These are phyloP conservation scores for Bos taurus DNA, from an alignment of 2,113 vertebrate genomes.

Conservation along the genomic window DNA sequence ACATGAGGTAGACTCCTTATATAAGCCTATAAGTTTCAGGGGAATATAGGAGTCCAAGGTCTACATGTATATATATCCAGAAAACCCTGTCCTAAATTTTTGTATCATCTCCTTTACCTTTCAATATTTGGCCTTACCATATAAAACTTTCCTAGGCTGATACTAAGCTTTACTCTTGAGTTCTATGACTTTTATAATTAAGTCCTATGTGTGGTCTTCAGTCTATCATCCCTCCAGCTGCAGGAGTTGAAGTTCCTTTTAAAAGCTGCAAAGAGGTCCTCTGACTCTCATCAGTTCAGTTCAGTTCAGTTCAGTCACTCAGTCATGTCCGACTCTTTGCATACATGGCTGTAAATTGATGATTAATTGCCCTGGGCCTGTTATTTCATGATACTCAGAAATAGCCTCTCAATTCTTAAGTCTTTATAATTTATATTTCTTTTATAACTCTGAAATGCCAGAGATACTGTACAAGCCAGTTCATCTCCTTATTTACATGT, in stretches of 20 bases:
- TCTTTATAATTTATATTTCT: constrained; percentile 39
- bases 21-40: background rate
- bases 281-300: background rate
- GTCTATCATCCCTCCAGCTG: background rate
- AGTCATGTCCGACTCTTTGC: too few relatives aligned
- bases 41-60: background rate
- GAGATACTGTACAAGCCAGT: background rate
- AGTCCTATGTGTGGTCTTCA: background rate
- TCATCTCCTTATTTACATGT: background rate
- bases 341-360: constrained; percentile 17
- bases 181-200: constrained; percentile 30
- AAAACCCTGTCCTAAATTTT: background rate
- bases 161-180: background rate
- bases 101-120: background rate
- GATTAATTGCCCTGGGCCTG: background rate
- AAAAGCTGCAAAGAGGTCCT: background rate
- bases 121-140: background rate
- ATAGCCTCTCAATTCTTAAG: background rate
- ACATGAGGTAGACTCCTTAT: background rate
- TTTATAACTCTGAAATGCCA: background rate
- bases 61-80: background rate
- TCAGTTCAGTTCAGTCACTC: too few relatives aligned
- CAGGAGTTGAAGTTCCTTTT: background rate
- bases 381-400: constrained; percentile 33
- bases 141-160: background rate